Conservation (phyloP, 1,140 invertebrate genomes). For the Hylyphantes graminicola region DNA sequence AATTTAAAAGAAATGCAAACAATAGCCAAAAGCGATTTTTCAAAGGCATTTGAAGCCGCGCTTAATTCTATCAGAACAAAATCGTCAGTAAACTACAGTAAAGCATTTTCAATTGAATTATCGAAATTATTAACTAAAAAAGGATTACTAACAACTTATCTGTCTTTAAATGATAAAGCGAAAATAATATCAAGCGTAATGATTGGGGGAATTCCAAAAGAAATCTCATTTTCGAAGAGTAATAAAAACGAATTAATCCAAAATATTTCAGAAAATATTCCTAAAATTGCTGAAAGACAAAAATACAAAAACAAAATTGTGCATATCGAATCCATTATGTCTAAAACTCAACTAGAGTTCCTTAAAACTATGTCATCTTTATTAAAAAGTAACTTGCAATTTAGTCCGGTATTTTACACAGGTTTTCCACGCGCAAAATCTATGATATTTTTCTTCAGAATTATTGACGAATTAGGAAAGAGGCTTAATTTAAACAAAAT, state of each 20-base stretch:
- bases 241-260: background rate
- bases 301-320: background rate
- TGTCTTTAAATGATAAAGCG: background rate
- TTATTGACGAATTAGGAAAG: conserved; percentile 4
- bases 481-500: conserved; percentile 8
- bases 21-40: conserved; percentile 18
- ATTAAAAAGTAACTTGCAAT: conserved; percentile 6
- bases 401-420: conserved; percentile 41
- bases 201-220: conserved; percentile 8
- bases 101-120: conserved; percentile 24
- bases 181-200: conserved; percentile 1
- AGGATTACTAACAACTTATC: background rate
- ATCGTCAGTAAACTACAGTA: background rate
- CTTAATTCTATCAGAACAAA: conserved; percentile 1
- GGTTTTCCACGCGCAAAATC: conserved; percentile 25
- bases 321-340: background rate
- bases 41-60: conserved; percentile 26
- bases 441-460: conserved; percentile 10
- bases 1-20: background rate
- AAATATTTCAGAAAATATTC: background rate
- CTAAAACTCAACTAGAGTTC: conserved; percentile 24
- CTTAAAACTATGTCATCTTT: background rate
- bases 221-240: conserved; percentile 1
- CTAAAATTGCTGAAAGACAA: background rate
- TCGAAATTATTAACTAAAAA: conserved; percentile 15